Percentiles rank a stretch among this genome's conserved stretches.
These are phyloP conservation scores for Periophthalmus modestus DNA, from an alignment of 2,113 vertebrate species.

Conservation along the genomic window DNA sequence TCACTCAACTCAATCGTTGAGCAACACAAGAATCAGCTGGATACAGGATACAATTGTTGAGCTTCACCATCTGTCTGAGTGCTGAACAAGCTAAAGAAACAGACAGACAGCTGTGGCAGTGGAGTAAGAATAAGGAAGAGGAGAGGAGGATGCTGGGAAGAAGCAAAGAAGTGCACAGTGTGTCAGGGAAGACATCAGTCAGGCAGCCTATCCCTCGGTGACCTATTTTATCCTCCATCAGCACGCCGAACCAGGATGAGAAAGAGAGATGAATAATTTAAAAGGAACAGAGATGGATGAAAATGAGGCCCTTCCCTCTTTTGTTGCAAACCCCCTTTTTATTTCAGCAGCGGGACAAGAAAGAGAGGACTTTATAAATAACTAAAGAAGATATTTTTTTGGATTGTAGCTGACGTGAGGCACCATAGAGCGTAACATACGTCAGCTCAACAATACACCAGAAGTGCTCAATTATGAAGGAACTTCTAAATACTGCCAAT, in stretches of 20 bases:
- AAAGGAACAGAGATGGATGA: slow-evolving; percentile 64
- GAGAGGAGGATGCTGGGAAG: slow-evolving; percentile 8
- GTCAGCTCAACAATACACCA: slow-evolving; percentile 22
- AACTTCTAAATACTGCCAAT: neutral
- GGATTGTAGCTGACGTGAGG: slow-evolving; percentile 44
- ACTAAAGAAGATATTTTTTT: slow-evolving; percentile 40
- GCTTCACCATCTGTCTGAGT: neutral
- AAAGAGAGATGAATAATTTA: slow-evolving; percentile 71
- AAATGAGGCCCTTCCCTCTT: slow-evolving; percentile 36
- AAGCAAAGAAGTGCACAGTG: slow-evolving; percentile 21
- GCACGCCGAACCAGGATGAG: slow-evolving; percentile 58
- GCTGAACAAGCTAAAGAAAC: slow-evolving; percentile 14
- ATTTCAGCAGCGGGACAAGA: slow-evolving; percentile 48
- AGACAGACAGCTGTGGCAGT: slow-evolving; percentile 2
- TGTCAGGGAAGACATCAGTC: slow-evolving; percentile 63
- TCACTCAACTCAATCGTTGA: neutral
- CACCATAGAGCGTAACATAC: slow-evolving; percentile 4
- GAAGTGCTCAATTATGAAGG: neutral
- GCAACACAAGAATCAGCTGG: neutral
- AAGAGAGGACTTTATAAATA: slow-evolving; percentile 61
- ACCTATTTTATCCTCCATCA: slow-evolving; percentile 73
- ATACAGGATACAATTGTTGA: neutral
- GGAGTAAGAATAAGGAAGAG: neutral
- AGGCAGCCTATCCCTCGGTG: slow-evolving; percentile 56
- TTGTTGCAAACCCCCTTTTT: slow-evolving; percentile 19